These are phyloP conservation scores for Amphipyra tragopoginis DNA, from an alignment of 2,888 invertebrate genomes.

Conservation along the genomic window DNA sequence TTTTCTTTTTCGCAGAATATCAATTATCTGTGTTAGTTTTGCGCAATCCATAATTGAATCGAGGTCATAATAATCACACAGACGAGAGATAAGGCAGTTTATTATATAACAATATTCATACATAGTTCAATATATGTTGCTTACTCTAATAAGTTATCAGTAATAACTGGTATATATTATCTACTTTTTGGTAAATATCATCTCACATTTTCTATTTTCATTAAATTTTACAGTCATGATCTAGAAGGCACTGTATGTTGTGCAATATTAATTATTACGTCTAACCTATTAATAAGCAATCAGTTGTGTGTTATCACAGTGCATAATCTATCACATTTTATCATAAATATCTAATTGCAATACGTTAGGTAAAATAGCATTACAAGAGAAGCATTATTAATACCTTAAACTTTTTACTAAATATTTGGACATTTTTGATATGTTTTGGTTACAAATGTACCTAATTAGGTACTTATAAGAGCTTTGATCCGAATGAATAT, in stretches of 20 bases:
- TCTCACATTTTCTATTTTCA: conserved; percentile 6
- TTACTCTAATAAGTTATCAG: conserved; percentile 22
- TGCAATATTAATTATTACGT: conserved; percentile 18
- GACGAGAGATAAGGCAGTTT: conserved; percentile 29
- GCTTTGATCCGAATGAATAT: background rate
- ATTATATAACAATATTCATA: conserved; percentile 31
- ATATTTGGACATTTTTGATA: conserved; percentile 43
- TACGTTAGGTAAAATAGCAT: conserved; percentile 21
- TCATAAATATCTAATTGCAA: conserved; percentile 11
- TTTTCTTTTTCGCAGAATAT: too few species aligned
- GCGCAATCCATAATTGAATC: background rate
- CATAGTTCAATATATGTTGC: conserved; percentile 21
- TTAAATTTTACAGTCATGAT: conserved; percentile 22
- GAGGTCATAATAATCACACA: conserved; percentile 19
- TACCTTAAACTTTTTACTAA: conserved; percentile 2
- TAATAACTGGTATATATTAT: background rate
- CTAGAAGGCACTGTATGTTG: conserved; percentile 39
- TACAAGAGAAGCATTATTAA: conserved; percentile 15
- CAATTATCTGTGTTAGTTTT: background rate
- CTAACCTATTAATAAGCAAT: conserved; percentile 23
- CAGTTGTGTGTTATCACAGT: conserved; percentile 44
- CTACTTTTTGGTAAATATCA: conserved; percentile 16
- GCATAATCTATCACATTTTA: conserved; percentile 40
- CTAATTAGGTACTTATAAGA: background rate
- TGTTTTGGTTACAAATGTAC: conserved; percentile 18